These are phyloP conservation scores for Callaeas wilsoni DNA, from an alignment of 2,113 vertebrate species.

Conservation along the genomic window DNA sequence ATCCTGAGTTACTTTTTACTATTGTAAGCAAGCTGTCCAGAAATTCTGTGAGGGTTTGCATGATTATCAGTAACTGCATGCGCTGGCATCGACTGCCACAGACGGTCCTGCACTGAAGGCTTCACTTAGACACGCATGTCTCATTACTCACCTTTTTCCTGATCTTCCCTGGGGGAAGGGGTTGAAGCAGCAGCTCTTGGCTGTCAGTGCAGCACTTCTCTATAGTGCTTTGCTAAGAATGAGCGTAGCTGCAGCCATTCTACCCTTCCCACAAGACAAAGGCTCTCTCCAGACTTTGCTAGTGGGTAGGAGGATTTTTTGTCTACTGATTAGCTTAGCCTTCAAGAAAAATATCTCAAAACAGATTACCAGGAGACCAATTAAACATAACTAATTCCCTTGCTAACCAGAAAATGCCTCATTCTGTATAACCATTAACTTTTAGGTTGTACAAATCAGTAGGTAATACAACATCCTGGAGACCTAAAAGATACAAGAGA, in stretches of 20 bases:
- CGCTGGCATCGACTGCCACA: not conserved
- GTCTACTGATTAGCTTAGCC: not conserved
- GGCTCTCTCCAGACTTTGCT: not conserved
- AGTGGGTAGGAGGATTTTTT: not conserved
- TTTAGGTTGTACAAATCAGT: not conserved
- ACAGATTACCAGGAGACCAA: not conserved
- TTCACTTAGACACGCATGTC: fast-evolving
- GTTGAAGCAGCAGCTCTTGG: not conserved
- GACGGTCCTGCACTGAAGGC: not conserved
- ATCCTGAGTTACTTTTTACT: not conserved
- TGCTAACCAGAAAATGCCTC: not conserved
- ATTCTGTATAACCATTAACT: conserved; percentile 36
- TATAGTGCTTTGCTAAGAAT: not conserved
- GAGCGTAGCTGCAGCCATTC: not conserved
- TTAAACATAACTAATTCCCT: conserved; percentile 25
- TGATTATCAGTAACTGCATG: not conserved
- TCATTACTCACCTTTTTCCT: not conserved
- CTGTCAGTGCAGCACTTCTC: not conserved
- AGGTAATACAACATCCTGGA: not conserved
- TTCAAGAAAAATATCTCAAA: not conserved
- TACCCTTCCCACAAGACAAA: not conserved
- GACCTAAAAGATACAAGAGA: not conserved
- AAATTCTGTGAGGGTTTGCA: not conserved
- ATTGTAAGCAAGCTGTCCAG: not conserved
- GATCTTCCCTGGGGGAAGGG: not conserved